Evolutionary conservation across 2,888 invertebrate species (phyloP).

Genomic region (Chrysina gloriosa): DNA sequence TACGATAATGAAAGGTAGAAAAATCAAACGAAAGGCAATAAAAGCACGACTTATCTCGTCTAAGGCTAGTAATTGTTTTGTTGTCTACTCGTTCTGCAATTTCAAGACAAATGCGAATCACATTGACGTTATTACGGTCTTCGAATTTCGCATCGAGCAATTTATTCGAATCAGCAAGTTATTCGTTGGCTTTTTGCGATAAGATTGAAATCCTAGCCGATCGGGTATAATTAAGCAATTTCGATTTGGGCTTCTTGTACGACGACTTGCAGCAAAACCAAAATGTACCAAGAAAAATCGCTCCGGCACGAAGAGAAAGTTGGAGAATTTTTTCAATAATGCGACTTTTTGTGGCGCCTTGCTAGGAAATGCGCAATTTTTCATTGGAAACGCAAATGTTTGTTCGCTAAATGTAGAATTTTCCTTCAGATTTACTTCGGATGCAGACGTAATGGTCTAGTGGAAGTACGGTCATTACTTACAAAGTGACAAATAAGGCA

Average conservation of each 20-base stretch:
- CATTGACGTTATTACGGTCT: not conserved
- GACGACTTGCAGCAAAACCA: not conserved
- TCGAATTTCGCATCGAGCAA: not conserved
- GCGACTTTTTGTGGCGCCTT: not conserved
- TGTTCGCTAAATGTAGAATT: constrained; percentile 33
- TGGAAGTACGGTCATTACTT: constrained; percentile 31
- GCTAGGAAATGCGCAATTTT: constrained; percentile 31
- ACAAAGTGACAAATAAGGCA: constrained; percentile 35
- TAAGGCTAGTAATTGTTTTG: not conserved
- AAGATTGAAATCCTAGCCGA: not conserved
- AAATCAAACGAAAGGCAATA: not conserved
- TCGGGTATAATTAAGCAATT: constrained; percentile 9
- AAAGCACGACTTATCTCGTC: not conserved
- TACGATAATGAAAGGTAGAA: not conserved
- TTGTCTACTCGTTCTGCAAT: not conserved
- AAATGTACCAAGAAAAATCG: not conserved
- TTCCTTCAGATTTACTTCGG: constrained; percentile 26
- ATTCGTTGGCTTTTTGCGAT: not conserved
- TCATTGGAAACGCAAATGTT: constrained; percentile 36
- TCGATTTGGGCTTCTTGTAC: not conserved
- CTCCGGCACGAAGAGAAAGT: constrained; percentile 9
- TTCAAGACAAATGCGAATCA: not conserved
- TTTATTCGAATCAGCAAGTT: not conserved
- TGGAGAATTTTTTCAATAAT: constrained; percentile 22
- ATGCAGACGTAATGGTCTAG: constrained; percentile 25